Evolutionary conservation across 2,797 vertebrate genomes (phyloP).

Genomic region (Nothura maculosa): DNA sequence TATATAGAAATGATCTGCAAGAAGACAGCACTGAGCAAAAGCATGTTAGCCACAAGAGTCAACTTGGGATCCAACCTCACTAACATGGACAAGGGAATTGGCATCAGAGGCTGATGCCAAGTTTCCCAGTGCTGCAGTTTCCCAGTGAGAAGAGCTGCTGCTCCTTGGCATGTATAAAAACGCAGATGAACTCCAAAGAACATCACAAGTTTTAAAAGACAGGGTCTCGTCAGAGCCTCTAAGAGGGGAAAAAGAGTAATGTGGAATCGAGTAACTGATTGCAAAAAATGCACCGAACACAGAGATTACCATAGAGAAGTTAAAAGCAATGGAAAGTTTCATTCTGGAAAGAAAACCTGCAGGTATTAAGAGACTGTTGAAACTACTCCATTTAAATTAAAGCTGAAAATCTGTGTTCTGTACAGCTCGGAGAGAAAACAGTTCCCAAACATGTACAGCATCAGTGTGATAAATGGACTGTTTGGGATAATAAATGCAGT

Average conservation of each 20-base stretch:
- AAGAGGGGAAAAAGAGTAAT: neutral
- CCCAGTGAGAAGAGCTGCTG: neutral
- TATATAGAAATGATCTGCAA: neutral
- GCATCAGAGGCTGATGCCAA: neutral
- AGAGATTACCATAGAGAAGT: neutral
- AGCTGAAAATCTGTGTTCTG: neutral
- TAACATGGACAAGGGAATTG: neutral
- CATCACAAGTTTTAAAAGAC: neutral
- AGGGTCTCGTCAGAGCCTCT: neutral
- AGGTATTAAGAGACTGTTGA: neutral
- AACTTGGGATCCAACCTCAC: neutral
- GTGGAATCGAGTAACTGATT: neutral
- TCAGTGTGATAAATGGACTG: neutral
- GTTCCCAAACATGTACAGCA: neutral
- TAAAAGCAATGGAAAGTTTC: neutral
- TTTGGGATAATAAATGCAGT: neutral
- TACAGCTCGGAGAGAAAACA: neutral
- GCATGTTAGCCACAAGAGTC: neutral
- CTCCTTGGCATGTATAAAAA: neutral
- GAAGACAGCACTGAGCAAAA: neutral
- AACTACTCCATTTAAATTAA: neutral
- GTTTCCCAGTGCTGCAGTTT: fast-evolving
- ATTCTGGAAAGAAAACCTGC: neutral
- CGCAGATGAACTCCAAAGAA: neutral
- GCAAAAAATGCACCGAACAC: neutral